Base-by-base conservation (phyloP, 2,797 vertebrate species). In the Gymnopithys bicolor region DNA sequence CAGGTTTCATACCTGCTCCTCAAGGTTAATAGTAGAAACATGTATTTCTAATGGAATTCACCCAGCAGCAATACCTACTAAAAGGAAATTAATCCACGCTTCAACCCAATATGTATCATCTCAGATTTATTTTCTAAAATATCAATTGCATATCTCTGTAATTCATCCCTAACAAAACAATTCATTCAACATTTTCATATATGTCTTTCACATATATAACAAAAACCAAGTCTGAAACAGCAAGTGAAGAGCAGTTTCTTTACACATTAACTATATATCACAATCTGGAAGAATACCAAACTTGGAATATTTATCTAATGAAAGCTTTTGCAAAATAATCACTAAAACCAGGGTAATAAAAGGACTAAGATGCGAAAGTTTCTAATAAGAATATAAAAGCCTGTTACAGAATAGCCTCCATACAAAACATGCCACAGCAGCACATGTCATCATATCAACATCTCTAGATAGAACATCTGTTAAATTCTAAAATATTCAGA, bases 401-500 rank as follows among this genome's bases (percentile, higher is more conserved):
- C 19, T 55, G 9, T 64, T 62, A 86, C 9, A 84, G 32, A 37
- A 56, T 23, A 74, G 13, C 21, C 7, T 37, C 85, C 37, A 63
- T 33, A 81, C 1, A 30, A 66, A 70, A 41, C 37, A 56, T 52
- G 66, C 75, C 66, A 93, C 28, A 91, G 74, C 43, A 91, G 56
- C 23, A 73, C 6, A 32, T 35, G 32, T 21, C 32, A 67, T 37
- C 30, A 9, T 62, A 87, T 24, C 78, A 81, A 39, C 7, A 89
- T 32, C 25, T 91, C 51, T 10, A 59, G 11, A 66, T 3, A 79
- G 37, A 93, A 60, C 13, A 85, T 49, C 52, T 81, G 33, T 73
- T 73, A 75, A 23, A 84, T 67, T 90, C 78, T 28, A 77, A 91
- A 86, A 89, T 66, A 87, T 30, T 87, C 91, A 91, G 71, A 64